Evolutionary conservation across 2,888 invertebrate genomes (phyloP).

Genomic region (Podotricha telesiphe): DNA sequence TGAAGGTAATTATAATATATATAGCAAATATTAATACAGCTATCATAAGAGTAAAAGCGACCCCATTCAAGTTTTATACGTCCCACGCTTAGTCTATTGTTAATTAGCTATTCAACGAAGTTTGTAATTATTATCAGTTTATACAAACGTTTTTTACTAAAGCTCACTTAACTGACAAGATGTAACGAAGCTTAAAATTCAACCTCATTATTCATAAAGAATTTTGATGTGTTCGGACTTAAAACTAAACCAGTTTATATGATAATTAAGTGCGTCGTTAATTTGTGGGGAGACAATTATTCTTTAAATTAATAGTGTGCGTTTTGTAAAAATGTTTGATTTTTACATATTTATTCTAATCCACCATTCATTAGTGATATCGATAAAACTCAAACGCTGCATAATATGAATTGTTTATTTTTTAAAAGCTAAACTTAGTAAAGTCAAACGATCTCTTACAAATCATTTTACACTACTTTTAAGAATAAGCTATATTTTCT

Average conservation of each 20-base stretch:
- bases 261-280: constrained; percentile 62
- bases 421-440: too few species aligned
- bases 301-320: constrained; percentile 47
- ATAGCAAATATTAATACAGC: constrained; percentile 21
- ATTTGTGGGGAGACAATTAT: constrained; percentile 64
- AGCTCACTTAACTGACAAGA: constrained; percentile 64
- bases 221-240: constrained; percentile 67
- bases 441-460: too few species aligned
- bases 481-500: too few species aligned
- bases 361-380: not conserved
- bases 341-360: not conserved
- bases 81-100: constrained; percentile 47
- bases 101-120: constrained; percentile 55
- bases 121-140: constrained; percentile 56
- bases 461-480: too few species aligned
- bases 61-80: constrained; percentile 26
- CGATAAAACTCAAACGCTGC: not conserved
- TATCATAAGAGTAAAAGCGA: constrained; percentile 23
- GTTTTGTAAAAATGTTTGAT: constrained; percentile 32
- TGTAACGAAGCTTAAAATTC: constrained; percentile 76
- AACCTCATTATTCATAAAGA: constrained; percentile 75
- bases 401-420: not conserved
- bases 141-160: constrained; percentile 58
- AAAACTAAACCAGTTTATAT: constrained; percentile 68
- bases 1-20: not conserved